Base-by-base conservation (phyloP, 2,797 vertebrate species). In the Halcyon smyrnensis region DNA sequence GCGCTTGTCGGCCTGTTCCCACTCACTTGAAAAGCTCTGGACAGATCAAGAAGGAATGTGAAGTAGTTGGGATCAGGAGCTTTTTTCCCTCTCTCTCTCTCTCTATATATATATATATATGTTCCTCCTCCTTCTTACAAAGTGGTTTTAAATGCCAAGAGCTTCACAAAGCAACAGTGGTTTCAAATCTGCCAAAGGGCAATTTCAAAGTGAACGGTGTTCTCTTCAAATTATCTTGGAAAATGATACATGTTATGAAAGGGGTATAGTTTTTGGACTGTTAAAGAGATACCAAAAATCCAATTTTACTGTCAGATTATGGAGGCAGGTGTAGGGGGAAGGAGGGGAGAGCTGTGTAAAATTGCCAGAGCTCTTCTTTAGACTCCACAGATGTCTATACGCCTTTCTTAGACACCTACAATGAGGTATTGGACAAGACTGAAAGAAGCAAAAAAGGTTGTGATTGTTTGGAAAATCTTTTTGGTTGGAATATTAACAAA, bases 201-300 rank as follows among this genome's bases (percentile, higher is more conserved):
- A 81, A 93, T 95, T 93, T 90, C 53, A 94, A 96, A 96, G 82
- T 56, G 73, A 96, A 96, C 85, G 70, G 82, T 81, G 92, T 82
- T 95, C 43, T 93, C 65, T 89, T 91, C 81, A 92, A 95, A 96
- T 97, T 94, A 95, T 82, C 87, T 84, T 60, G 45, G 56, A 89
- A 94, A 96, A 87, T 57, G 41, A 93, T 85, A 67, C 45, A 23
- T 51, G 45, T 87, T 90, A 87, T 85, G 78, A 95, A 95, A 89
- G 68, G 46, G 20, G 3, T 53, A 92, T 93, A 71, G 67, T 92
- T 90, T 94, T 87, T 34, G n/a, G 81, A 80, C 46, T 34, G 65
- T 63, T 95, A 92, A 94, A 91, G 63, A 73, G 91, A 96, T 68
- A 84, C 48, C 73, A 87, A 89, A 95, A 60, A 95, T 84, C 64